Percentiles rank a stretch among this genome's conserved stretches.
These are phyloP conservation scores for Arbacia lixula DNA, from an alignment of 53 echinoderm and acorn worm genomes.

Conservation along the genomic window DNA sequence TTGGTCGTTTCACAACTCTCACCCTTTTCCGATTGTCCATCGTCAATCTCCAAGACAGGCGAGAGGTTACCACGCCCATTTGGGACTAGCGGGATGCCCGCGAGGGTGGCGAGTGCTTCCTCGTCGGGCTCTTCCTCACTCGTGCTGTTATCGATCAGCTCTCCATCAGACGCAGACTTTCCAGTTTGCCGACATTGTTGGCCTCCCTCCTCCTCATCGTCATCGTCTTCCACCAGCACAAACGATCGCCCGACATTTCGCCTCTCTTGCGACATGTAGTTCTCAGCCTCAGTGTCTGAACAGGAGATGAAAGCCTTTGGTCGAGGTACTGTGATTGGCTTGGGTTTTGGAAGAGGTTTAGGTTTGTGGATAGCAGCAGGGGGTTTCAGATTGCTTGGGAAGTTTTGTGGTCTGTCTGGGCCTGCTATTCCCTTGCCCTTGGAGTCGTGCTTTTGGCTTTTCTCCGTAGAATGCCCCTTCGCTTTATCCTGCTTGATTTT, in stretches of 20 bases:
- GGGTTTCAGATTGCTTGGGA: conserved; percentile 54
- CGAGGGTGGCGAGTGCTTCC: conserved; percentile 38
- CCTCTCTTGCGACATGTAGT: conserved; percentile 50
- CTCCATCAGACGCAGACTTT: conserved; percentile 51
- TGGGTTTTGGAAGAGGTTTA: conserved; percentile 57
- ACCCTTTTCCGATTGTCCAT: conserved; percentile 47
- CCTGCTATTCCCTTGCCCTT: conserved; percentile 22
- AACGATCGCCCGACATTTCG: conserved; percentile 36
- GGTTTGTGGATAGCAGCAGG: conserved; percentile 56
- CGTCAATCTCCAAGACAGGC: conserved; percentile 47
- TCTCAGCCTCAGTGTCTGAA: conserved; percentile 54
- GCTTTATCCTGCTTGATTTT: background rate
- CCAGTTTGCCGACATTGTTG: background rate
- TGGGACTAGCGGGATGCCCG: conserved; percentile 46
- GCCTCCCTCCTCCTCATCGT: background rate
- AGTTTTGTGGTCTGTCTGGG: conserved; percentile 49
- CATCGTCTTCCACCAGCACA: conserved; percentile 13
- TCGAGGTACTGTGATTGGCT: conserved; percentile 46
- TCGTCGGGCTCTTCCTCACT: conserved; percentile 58
- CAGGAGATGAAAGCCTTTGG: conserved; percentile 55
- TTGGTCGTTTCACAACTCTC: background rate
- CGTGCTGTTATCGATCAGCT: conserved; percentile 52
- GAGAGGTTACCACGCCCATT: conserved; percentile 47
- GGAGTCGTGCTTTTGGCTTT: background rate
- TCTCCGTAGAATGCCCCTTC: conserved; percentile 37